A percentile compares a stretch with the other conserved stretches of the same genome.
These are phyloP conservation scores for Rana temporaria DNA, from an alignment of 2,113 vertebrate species.

Conservation along the genomic window DNA sequence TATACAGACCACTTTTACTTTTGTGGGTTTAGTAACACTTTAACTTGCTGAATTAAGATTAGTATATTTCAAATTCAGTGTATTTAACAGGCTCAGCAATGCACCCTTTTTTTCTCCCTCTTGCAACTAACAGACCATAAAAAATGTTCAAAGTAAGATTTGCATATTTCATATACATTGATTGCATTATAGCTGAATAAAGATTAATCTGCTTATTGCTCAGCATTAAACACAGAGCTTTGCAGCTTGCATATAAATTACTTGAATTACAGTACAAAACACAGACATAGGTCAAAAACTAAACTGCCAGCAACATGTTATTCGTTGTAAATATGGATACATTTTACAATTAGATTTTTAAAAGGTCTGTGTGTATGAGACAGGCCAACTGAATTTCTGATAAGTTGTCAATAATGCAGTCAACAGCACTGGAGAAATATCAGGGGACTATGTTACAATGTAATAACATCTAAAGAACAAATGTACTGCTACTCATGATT, in stretches of 20 bases:
- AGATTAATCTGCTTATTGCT: slow-evolving; percentile 34
- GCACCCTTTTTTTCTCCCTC: not conserved
- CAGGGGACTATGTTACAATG: too few species aligned
- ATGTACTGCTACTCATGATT: too few species aligned
- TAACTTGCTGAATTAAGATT: not conserved
- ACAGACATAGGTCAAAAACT: slow-evolving; percentile 1
- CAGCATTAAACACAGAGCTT: slow-evolving; percentile 27
- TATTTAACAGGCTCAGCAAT: slow-evolving; percentile 1
- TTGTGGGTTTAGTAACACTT: too few species aligned
- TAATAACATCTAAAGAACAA: too few species aligned
- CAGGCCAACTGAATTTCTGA: too few species aligned
- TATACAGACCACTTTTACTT: too few species aligned
- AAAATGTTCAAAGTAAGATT: slow-evolving; percentile 14
- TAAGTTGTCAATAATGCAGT: too few species aligned
- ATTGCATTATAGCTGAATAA: slow-evolving; percentile 44
- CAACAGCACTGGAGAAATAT: too few species aligned
- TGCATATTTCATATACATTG: slow-evolving; percentile 51
- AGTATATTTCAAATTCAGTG: not conserved
- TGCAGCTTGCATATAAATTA: slow-evolving; percentile 1
- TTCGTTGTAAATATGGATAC: slow-evolving; percentile 1
- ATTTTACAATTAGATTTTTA: not conserved
- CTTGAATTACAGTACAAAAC: not conserved
- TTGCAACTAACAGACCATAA: slow-evolving; percentile 2
- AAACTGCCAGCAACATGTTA: slow-evolving; percentile 30
- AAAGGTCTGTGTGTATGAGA: not conserved